These are phyloP conservation scores for Mimas tiliae DNA, from an alignment of 2,888 invertebrate genomes.

Conservation along the genomic window DNA sequence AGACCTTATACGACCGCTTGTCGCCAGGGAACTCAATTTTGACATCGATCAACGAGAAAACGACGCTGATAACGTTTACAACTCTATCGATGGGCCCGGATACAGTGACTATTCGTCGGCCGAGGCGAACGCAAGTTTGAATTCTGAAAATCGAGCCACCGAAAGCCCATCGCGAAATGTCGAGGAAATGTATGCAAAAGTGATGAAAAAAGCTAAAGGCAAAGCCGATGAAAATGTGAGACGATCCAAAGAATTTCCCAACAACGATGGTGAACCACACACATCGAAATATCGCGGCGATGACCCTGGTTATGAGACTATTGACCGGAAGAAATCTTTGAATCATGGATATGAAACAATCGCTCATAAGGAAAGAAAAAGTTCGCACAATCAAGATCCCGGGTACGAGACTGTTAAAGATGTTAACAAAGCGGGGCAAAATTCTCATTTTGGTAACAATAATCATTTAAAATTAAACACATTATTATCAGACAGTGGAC, in stretches of 20 bases:
- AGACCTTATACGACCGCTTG: constrained; percentile 75
- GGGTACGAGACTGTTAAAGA: constrained; percentile 87
- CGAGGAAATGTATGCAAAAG: constrained; percentile 97
- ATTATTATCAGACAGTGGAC: constrained; percentile 78
- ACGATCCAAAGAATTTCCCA: constrained; percentile 61
- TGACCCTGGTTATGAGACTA: constrained; percentile 82
- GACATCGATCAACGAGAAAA: constrained; percentile 68
- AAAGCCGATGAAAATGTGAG: constrained; percentile 62
- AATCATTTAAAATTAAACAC: constrained; percentile 67
- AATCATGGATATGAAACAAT: constrained; percentile 87
- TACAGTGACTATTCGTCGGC: constrained; percentile 66
- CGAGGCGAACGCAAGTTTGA: constrained; percentile 61
- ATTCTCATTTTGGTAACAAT: constrained; percentile 61
- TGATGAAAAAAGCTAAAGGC: constrained; percentile 88
- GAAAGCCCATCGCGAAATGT: constrained; percentile 88
- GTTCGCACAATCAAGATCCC: constrained; percentile 83
- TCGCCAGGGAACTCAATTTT: constrained; percentile 75
- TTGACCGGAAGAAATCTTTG: constrained; percentile 71
- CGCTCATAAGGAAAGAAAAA: constrained; percentile 67
- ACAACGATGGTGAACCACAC: constrained; percentile 48
- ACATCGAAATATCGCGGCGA: constrained; percentile 68
- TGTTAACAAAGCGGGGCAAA: constrained; percentile 55
- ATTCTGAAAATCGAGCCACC: constrained; percentile 69
- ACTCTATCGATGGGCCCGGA: constrained; percentile 70
- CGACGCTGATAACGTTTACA: constrained; percentile 68